Conservation (phyloP, 1,140 invertebrate genomes). For the Grapholita molesta region DNA sequence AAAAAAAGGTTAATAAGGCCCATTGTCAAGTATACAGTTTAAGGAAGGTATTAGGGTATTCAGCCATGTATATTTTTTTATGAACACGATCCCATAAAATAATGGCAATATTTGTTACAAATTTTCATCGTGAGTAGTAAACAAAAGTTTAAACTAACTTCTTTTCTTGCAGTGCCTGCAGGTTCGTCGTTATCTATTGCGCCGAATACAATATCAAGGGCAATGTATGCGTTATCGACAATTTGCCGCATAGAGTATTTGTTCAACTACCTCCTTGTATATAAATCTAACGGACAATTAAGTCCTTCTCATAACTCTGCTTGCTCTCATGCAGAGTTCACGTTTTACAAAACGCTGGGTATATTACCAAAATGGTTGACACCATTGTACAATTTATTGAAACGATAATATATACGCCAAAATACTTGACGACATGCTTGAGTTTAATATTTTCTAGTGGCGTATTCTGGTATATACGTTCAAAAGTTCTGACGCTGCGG, state of each 20-base stretch:
- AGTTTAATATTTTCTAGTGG: background rate
- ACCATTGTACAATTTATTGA: background rate
- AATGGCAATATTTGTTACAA: no score
- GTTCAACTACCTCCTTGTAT: background rate
- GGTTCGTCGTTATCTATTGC: background rate
- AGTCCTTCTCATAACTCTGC: background rate
- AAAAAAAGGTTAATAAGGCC: no score
- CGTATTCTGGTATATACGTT: constrained; percentile 8
- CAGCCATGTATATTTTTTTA: no score
- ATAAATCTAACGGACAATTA: background rate
- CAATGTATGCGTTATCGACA: background rate
- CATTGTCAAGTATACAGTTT: no score
- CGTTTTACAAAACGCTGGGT: background rate
- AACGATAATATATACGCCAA: background rate
- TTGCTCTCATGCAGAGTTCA: background rate
- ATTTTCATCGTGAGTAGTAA: no score
- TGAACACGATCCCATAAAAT: no score
- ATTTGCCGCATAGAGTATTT: background rate
- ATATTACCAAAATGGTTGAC: background rate
- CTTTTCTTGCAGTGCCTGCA: background rate
- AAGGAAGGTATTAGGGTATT: no score
- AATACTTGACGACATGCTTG: no score
- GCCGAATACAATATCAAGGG: background rate
- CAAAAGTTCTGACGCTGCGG: constrained; percentile 24
- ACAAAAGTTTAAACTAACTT: background rate